Evolutionary conservation across 1,140 invertebrate genomes (phyloP).

Genomic region (Aphelinus atriplicis): DNA sequence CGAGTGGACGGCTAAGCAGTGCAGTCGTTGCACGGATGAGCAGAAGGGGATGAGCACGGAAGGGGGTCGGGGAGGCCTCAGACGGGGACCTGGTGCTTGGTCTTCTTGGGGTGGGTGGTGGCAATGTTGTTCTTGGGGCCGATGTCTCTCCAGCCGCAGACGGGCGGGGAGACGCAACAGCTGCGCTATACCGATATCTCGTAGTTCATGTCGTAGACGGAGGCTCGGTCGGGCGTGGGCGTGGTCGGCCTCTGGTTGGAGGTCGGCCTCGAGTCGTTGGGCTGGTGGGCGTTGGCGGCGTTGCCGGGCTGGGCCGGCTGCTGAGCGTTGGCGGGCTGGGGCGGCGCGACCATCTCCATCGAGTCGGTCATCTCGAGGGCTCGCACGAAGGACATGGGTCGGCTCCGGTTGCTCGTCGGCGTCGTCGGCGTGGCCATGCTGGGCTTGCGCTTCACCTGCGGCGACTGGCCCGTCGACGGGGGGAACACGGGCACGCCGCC

Average conservation of each 20-base stretch:
- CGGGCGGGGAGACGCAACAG: conserved; percentile 55
- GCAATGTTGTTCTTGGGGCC: conserved; percentile 21
- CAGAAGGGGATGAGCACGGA: too few relatives aligned
- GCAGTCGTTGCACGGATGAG: too few relatives aligned
- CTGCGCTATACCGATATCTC: conserved; percentile 87
- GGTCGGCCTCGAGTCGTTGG: conserved; percentile 40
- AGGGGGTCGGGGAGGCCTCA: conserved; percentile 12
- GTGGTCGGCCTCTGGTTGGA: conserved; percentile 65
- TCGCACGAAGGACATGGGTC: conserved; percentile 92
- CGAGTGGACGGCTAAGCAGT: too few relatives aligned
- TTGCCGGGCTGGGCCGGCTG: too few relatives aligned
- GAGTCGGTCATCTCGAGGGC: conserved; percentile 91
- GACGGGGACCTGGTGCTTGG: conserved; percentile 45
- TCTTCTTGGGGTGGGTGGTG: not conserved
- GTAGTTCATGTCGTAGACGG: conserved; percentile 95
- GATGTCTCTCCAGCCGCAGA: conserved; percentile 58
- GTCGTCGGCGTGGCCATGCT: conserved; percentile 61
- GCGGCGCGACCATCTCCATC: conserved; percentile 73
- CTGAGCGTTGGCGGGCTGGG: conserved; percentile 37
- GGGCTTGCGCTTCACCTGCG: conserved; percentile 73
- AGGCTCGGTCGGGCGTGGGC: conserved; percentile 83
- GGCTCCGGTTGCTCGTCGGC: conserved; percentile 65
- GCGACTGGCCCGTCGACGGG: conserved; percentile 68
- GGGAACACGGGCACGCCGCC: conserved; percentile 77
- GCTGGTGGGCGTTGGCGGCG: conserved; percentile 1